These are phyloP conservation scores for Callyntrura sp. DNA, from an alignment of 2,888 invertebrate genomes.

Conservation along the genomic window DNA sequence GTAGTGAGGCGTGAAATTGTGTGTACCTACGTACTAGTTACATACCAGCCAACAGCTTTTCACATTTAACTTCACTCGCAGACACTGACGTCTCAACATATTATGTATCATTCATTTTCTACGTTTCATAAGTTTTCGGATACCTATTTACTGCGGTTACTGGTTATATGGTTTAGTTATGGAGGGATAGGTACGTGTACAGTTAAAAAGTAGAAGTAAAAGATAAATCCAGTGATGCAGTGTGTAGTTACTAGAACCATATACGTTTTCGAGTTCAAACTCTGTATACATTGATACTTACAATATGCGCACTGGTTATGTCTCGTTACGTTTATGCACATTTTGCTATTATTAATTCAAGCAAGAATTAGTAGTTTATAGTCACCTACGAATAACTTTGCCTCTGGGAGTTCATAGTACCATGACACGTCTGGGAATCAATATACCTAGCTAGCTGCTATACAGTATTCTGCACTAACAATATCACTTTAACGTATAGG, in stretches of 20 bases:
- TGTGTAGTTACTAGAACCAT: neutral
- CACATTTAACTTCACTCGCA: constrained; percentile 10
- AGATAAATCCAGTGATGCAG: neutral
- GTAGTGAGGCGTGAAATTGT: constrained; percentile 63
- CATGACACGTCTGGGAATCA: neutral
- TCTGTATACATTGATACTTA: neutral
- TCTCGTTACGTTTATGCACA: neutral
- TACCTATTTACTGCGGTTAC: neutral
- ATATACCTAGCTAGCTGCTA: neutral
- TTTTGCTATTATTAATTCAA: neutral
- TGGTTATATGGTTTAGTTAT: too few relatives aligned
- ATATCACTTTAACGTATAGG: too few relatives aligned
- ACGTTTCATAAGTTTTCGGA: neutral
- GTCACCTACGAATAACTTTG: constrained; percentile 13
- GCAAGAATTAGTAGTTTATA: neutral
- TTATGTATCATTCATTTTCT: neutral
- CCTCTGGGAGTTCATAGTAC: neutral
- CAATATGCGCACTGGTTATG: neutral
- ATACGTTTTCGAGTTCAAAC: too few relatives aligned
- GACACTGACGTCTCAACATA: too few relatives aligned
- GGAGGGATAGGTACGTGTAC: too few relatives aligned
- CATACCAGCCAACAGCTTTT: constrained; percentile 12
- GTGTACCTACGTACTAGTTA: constrained; percentile 28
- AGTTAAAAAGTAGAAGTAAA: neutral
- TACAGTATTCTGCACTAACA: too few relatives aligned